phyloP scores from a whole-genome alignment of 2,888 invertebrate species.

The Lepidonotus clava region DNA sequence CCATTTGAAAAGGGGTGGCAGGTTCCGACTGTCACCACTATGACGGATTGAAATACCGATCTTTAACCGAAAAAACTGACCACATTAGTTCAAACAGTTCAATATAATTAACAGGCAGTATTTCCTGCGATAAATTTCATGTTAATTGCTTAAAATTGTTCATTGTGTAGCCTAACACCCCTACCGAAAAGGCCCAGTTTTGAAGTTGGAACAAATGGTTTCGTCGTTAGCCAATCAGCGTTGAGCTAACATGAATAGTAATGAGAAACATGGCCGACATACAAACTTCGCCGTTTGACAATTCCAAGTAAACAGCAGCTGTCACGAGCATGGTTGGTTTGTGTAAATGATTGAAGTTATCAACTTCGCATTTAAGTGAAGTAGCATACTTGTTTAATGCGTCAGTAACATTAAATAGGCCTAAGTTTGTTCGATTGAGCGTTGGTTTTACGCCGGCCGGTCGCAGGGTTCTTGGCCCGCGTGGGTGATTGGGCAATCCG shows the following conservation, averaged over 20 bases:
- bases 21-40: slow-evolving; percentile 10
- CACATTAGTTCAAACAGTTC: too few relatives aligned
- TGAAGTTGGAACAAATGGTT: not conserved
- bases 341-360: too few relatives aligned
- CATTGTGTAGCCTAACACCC: not conserved
- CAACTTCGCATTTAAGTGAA: too few relatives aligned
- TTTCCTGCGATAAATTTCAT: too few relatives aligned
- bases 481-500: slow-evolving; percentile 4
- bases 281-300: slow-evolving; percentile 36
- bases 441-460: not conserved
- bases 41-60: not conserved
- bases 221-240: not conserved
- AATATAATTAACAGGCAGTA: not conserved
- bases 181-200: not conserved
- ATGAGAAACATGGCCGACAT: slow-evolving; percentile 42
- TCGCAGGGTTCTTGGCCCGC: not conserved
- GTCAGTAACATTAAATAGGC: too few relatives aligned
- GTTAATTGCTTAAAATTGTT: too few relatives aligned
- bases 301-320: not conserved
- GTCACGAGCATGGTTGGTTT: not conserved
- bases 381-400: too few relatives aligned
- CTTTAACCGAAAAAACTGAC: too few relatives aligned
- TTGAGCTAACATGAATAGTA: slow-evolving; percentile 2
- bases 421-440: too few relatives aligned
- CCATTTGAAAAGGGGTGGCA: slow-evolving; percentile 3